Base-by-base conservation (phyloP, 2,888 invertebrate genomes). In the Ctena decussata region DNA sequence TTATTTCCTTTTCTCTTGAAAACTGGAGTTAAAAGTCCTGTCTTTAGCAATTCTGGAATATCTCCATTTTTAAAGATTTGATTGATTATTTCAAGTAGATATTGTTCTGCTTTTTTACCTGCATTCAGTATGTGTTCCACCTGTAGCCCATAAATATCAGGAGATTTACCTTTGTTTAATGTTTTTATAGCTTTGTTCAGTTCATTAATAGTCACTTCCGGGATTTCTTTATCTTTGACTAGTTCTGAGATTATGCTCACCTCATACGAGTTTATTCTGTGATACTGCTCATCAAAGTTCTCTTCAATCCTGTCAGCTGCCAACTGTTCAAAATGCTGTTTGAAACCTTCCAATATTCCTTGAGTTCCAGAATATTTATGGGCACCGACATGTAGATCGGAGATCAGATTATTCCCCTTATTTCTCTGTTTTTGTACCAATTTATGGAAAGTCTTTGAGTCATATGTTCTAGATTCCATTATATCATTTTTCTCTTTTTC, bases 1-100 rank as follows among this genome's bases (percentile, higher is more conserved):
- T 46, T n/a, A 0, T 37, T 21, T 53, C 75, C 81, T 46, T 81
- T 81, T 21, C 60, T 82, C 37, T 82, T 82, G 30, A 39, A 82
- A 18, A 82, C 32, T 35, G 77, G 77, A 30, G 82, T 75, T 15
- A 77, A 8, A 0, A 82, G 27, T 0, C 82, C 82, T 27, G 60
- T 57, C 53, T 82, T 77, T 12, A 82, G 71, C 5, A 41, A 8
- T 11, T 53, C 44, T 46, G 82, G 77, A 27, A 82, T 60, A 24
- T 72, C 35, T 24, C 77, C 77, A 21, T n/a, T 21, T 44, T 18
- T 11, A 24, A 81, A 41, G 15, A 81, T 71, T n/a, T 2, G 24
- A 37, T 77, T 76, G 11, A 76, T 46, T 27, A 69, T 44, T 39
- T 46, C 12, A 0, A 41, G 2, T 46, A 78, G 24, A 11, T 18